Conservation (phyloP, 2,888 invertebrate genomes). For the Tenthredo distinguenda region DNA sequence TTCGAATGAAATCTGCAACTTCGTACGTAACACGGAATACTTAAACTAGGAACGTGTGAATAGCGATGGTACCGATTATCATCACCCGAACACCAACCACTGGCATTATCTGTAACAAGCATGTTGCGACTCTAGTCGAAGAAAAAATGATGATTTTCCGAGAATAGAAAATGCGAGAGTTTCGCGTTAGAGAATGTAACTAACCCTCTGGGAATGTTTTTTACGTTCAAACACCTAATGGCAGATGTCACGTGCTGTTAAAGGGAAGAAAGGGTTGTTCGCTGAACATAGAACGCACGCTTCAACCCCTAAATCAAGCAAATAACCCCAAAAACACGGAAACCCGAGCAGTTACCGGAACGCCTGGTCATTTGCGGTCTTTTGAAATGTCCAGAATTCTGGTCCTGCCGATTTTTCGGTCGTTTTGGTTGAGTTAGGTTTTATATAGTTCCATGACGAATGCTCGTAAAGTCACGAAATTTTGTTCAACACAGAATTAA, state of each 20-base stretch:
- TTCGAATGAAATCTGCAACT: neutral
- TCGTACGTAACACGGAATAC: neutral
- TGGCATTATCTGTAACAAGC: neutral
- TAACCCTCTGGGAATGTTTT: slow-evolving; percentile 31
- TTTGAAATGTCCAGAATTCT: slow-evolving; percentile 67
- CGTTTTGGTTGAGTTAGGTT: slow-evolving; percentile 43
- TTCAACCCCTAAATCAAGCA: slow-evolving; percentile 71
- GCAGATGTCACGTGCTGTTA: slow-evolving; percentile 45
- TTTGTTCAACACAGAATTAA: neutral
- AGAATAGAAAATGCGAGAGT: slow-evolving; percentile 1
- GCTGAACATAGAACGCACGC: slow-evolving; percentile 60
- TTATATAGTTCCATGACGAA: slow-evolving; percentile 16
- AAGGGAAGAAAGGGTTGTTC: slow-evolving; percentile 66
- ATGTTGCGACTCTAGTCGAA: neutral
- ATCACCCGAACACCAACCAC: neutral
- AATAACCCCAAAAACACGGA: slow-evolving; percentile 67
- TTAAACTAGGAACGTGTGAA: neutral
- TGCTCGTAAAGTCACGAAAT: neutral
- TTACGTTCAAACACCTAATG: slow-evolving; percentile 41
- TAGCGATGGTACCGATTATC: neutral
- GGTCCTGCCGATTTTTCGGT: slow-evolving; percentile 65
- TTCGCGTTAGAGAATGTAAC: slow-evolving; percentile 25
- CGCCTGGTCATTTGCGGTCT: slow-evolving; percentile 72
- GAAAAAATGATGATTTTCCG: neutral
- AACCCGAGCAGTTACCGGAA: slow-evolving; percentile 66